Percentiles rank a stretch among this genome's conserved stretches.
These are phyloP conservation scores for Acleris emargana DNA, from an alignment of 2,888 invertebrate species.

Conservation along the genomic window DNA sequence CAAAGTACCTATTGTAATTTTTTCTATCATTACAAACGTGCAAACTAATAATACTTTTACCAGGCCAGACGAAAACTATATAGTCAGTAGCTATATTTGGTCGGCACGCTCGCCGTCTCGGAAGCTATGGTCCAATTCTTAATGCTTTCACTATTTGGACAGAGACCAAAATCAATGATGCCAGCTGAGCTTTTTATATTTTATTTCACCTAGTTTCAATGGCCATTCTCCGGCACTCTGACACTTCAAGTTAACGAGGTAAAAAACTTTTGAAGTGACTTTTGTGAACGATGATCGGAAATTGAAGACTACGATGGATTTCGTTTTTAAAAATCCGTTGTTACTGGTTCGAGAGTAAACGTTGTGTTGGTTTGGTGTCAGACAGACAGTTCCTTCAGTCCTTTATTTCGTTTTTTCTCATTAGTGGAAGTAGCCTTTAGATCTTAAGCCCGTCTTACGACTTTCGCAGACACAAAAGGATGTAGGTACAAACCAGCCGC, in stretches of 20 bases:
- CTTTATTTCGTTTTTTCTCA: too few relatives aligned
- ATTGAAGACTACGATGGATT: too few relatives aligned
- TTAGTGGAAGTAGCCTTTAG: too few relatives aligned
- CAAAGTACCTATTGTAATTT: constrained; percentile 21
- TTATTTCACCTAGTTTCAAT: constrained; percentile 34
- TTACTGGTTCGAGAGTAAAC: too few relatives aligned
- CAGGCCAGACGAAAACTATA: constrained; percentile 1
- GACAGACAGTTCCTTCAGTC: too few relatives aligned
- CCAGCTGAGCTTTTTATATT: constrained; percentile 41
- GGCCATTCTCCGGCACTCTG: constrained; percentile 16
- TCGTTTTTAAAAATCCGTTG: too few relatives aligned
- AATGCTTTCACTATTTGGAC: constrained; percentile 63
- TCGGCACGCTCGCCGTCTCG: constrained; percentile 3
- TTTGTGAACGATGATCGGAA: too few relatives aligned
- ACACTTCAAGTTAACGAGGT: constrained; percentile 23
- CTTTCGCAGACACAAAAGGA: too few relatives aligned
- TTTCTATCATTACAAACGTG: constrained; percentile 6
- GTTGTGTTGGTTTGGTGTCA: too few relatives aligned
- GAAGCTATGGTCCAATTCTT: constrained; percentile 45
- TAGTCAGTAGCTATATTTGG: background rate
- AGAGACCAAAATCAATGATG: constrained; percentile 47
- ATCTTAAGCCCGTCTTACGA: too few relatives aligned
- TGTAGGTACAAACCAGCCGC: too few relatives aligned
- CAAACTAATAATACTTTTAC: constrained; percentile 13
- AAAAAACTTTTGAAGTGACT: constrained; percentile 19